Evolutionary conservation across 2,113 vertebrate genomes (phyloP), one percentile per base, ranked within the genome.

Genomic region (Pipa parva): DNA sequence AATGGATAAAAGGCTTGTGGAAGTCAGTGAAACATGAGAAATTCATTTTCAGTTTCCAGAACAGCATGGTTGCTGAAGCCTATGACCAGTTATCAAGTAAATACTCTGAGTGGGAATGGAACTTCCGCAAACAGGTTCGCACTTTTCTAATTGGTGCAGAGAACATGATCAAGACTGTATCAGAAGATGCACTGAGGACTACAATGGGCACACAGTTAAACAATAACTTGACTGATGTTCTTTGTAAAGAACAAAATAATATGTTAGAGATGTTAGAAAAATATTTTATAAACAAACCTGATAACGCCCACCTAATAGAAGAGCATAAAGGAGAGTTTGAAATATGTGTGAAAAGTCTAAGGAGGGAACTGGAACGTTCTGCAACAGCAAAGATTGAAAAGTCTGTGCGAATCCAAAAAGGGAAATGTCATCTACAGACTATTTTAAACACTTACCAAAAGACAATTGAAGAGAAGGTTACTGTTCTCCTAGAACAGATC

Each of bases 381-480:
- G 68, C 71, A 6, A 61, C 22, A 6, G 20, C 11, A 2, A 69
- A 69, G 18, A 63, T 85, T 27, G 73, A 80, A 5, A 56, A 52
- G 59, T 42, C 73, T 8, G 71, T 60, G 12, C 76, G 82, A 33
- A 77, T 31, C 7, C 39, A 81, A 79, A 27, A 77, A 61, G 28
- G 68, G 29, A 72, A 60, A 9, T 59, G 68, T 37, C 80, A 84
- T 67, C 45, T 83, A 24, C 59, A 72, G 25, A 75, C 25, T 3
- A 80, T 89, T 62, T 69, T 83, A 21, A 58, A 25, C 1, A 56
- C 73, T 1, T 62, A 87, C 22, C 57, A 74, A 59, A 61, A 59
- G 50, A 72, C 80, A 13, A 67, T 83, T 59, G 77, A 87, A 71
- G 72, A 64, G 12, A 84, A 75, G 58, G 31, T 86, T 2, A 49